Conservation (phyloP, 92 coral and sea anemone genomes). For the Desmophyllum pertusum region DNA sequence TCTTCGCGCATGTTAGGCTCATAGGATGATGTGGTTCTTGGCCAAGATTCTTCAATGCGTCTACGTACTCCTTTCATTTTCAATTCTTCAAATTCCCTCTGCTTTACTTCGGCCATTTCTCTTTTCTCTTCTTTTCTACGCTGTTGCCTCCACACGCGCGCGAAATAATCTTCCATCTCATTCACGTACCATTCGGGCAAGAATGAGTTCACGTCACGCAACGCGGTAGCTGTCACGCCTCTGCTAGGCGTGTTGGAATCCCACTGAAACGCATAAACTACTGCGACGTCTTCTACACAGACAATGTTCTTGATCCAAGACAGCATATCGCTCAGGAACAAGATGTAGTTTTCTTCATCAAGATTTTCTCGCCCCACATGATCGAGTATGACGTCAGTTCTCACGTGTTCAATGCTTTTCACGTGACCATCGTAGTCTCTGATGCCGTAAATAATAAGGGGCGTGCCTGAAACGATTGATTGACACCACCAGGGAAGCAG, state of each 20-base stretch:
- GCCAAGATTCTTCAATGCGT: conserved; percentile 37
- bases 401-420: conserved; percentile 13
- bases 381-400: conserved; percentile 38
- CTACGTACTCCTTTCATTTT: background rate
- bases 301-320: conserved; percentile 35
- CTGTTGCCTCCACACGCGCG: background rate
- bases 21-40: background rate
- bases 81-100: background rate
- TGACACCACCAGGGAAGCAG: conserved; percentile 52
- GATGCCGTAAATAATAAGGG: conserved; percentile 41
- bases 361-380: conserved; percentile 28
- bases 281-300: background rate
- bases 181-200: conserved; percentile 44
- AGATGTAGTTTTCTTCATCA: conserved; percentile 26
- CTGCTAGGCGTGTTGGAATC: conserved; percentile 23
- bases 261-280: conserved; percentile 23
- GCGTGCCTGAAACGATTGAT: conserved; percentile 33
- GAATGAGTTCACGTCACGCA: conserved; percentile 16
- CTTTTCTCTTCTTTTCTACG: background rate
- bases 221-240: conserved; percentile 5
- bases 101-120: background rate
- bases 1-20: background rate
- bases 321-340: conserved; percentile 28
- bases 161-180: conserved; percentile 37
- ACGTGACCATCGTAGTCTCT: conserved; percentile 53